Evolutionary conservation across 2,113 vertebrate genomes (phyloP), one percentile per base, ranked within the genome.

Genomic region (Cololabis saira): DNA sequence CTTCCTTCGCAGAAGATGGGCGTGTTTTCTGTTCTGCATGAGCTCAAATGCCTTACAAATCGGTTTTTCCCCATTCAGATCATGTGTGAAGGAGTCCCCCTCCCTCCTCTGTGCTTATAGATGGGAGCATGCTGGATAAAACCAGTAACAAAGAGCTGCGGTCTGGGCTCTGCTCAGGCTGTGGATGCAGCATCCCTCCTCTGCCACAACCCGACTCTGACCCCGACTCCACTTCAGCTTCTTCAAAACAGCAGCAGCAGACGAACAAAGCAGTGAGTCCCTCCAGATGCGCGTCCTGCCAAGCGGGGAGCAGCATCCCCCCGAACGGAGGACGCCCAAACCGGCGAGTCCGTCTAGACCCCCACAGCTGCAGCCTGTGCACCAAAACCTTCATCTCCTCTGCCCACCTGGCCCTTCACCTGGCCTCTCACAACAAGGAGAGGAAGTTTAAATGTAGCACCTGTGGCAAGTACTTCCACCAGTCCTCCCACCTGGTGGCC

Each of bases 361-460:
- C 90, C 1, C 91, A 89, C 62, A 80, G 61, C 47, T 95, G 93
- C 64, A 67, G 27, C 1, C 49, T 90, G 17, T 94, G 92, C 21
- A 54, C 69, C 60, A 93, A 93, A 75, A 92, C 90, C 66, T 94
- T 94, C 79, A 86, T 92, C 65, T 90, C 92, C 9, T 91, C 91
- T 0, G 80, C 89, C 0, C 93, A 94, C 71, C 76, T 93, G 7
- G 73, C 85, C 4, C 80, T 93, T 14, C 93, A 94, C 81, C 71
- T 92, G 2, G 64, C 89, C 68, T 89, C 90, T 0, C 92, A 91
- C 80, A 82, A 55, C 45, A 88, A 91, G 17, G 91, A 92, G 72
- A 80, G 84, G 66, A 90, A 87, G 66, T 90, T 89, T 66, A 86
- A 74, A 52, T 93, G 92, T 11, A 78, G 54, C 61, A 76, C 74